phyloP scores from a whole-genome alignment of 2,113 vertebrate species.

The Procavia capensis region DNA sequence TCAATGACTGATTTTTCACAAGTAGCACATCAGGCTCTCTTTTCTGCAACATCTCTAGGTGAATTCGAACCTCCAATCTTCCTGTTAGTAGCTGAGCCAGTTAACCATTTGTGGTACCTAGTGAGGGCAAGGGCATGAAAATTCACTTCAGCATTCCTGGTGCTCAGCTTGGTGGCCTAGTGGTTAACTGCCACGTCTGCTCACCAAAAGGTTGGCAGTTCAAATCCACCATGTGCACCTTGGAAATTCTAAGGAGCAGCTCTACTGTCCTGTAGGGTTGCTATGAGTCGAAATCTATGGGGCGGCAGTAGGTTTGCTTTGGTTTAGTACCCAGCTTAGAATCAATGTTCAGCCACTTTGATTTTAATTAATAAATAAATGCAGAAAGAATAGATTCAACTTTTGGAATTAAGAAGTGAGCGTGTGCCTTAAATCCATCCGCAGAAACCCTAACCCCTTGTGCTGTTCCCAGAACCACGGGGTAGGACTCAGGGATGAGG shows the following conservation, averaged over 20 bases:
- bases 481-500: neutral
- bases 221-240: no score
- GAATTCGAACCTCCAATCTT: neutral
- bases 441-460: no score
- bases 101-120: neutral
- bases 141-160: neutral
- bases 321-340: no score
- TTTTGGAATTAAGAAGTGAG: neutral
- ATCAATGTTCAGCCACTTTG: neutral
- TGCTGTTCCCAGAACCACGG: neutral
- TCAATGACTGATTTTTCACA: neutral
- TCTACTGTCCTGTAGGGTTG: no score
- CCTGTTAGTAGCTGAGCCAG: neutral
- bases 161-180: no score
- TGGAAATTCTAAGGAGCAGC: no score
- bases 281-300: no score
- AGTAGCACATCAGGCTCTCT: neutral
- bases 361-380: neutral
- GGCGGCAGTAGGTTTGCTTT: no score
- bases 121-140: neutral
- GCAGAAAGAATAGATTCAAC: rapidly evolving
- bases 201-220: no score
- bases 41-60: neutral
- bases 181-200: no score
- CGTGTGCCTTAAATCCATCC: neutral